Conservation (phyloP, 2,797 vertebrate species). For the Hippocampus kuda region DNA sequence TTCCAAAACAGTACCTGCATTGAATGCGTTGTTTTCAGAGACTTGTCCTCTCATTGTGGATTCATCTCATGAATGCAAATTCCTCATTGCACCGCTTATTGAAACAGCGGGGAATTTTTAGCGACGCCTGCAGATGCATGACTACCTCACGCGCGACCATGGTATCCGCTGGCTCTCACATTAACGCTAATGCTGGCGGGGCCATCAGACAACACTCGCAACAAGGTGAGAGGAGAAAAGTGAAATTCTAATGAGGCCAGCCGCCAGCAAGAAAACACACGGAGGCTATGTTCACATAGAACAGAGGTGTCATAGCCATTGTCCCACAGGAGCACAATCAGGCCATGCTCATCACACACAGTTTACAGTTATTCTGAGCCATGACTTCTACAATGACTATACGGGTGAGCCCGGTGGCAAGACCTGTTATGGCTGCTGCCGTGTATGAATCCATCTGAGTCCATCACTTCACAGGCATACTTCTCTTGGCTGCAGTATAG, state of each 20-base stretch:
- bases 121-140: background rate
- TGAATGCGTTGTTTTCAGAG: background rate
- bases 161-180: background rate
- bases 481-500: background rate
- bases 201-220: constrained; percentile 22
- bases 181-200: constrained; percentile 7
- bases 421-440: background rate
- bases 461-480: background rate
- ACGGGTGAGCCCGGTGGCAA: background rate
- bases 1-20: too few species aligned
- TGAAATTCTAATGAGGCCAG: constrained; percentile 19
- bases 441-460: background rate
- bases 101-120: background rate
- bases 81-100: background rate
- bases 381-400: background rate
- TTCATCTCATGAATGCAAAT: background rate
- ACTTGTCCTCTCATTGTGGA: background rate
- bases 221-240: constrained; percentile 23
- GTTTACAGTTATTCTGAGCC: background rate
- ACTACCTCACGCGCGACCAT: background rate
- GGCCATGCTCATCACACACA: constrained; percentile 2
- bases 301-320: background rate
- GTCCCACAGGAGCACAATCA: constrained; percentile 8
- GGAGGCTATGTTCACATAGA: constrained; percentile 3
- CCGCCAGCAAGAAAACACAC: constrained; percentile 17